These are phyloP conservation scores for Sebastes iracundus DNA, from an alignment of 2,797 vertebrate species.

Conservation along the genomic window DNA sequence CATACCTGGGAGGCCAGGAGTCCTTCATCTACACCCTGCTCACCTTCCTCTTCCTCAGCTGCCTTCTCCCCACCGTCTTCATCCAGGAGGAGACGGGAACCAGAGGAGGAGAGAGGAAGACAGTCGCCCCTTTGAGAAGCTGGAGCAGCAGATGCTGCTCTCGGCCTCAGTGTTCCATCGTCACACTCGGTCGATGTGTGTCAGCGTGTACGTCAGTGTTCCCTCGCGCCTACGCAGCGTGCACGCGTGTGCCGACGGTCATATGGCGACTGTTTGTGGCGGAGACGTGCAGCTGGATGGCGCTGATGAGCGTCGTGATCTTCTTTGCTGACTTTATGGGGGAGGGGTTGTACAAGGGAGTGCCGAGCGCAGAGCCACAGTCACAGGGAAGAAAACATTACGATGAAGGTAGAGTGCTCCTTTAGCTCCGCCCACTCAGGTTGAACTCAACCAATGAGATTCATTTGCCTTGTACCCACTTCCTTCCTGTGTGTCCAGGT, in stretches of 20 bases:
- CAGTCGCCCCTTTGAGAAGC: background rate
- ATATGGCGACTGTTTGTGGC: background rate
- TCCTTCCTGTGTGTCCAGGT: background rate
- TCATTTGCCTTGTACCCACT: background rate
- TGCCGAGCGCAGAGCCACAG: background rate
- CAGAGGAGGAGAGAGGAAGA: background rate
- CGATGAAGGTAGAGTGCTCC: background rate
- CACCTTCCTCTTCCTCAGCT: background rate
- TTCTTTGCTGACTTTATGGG: background rate
- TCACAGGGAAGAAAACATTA: background rate
- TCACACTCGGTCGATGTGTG: background rate
- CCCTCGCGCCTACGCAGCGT: background rate
- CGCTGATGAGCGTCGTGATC: background rate
- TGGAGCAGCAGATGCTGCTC: background rate
- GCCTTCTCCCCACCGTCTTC: background rate
- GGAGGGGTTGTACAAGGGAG: background rate
- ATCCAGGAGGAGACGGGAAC: background rate
- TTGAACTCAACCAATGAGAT: background rate
- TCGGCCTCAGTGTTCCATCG: background rate
- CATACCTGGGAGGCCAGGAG: background rate
- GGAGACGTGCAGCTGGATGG: background rate
- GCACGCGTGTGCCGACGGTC: background rate
- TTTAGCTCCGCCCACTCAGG: background rate
- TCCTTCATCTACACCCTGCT: background rate
- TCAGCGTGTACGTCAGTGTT: background rate